phyloP scores from a whole-genome alignment of 2,113 vertebrate species.

The Zapornia atra region DNA sequence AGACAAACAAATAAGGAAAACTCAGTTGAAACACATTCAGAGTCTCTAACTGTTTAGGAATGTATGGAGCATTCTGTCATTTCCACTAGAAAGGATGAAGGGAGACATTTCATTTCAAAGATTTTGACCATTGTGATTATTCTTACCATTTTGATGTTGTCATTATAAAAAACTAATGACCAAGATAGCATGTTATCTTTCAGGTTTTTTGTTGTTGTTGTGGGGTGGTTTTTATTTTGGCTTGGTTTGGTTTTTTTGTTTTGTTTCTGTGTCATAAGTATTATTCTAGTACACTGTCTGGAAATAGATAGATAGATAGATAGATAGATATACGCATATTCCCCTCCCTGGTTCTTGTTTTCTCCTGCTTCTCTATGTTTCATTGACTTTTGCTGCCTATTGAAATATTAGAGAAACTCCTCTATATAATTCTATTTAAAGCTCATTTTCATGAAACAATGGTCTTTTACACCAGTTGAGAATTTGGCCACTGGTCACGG shows the following conservation, averaged over 20 bases:
- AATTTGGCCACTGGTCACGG: neutral
- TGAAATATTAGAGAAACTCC: neutral
- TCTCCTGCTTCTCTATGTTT: neutral
- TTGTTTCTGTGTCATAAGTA: neutral
- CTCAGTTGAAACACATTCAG: neutral
- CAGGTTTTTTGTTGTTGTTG: too few relatives aligned
- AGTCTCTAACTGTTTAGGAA: neutral
- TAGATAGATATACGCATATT: neutral
- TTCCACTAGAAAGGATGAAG: neutral
- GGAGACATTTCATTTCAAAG: neutral
- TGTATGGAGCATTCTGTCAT: neutral
- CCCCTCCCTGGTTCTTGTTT: neutral
- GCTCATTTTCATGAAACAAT: neutral
- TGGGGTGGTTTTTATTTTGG: neutral
- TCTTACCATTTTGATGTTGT: neutral
- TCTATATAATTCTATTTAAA: neutral
- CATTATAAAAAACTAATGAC: neutral
- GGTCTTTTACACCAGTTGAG: neutral
- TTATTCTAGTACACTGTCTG: neutral
- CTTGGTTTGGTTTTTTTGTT: neutral
- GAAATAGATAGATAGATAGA: neutral
- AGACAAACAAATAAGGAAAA: neutral
- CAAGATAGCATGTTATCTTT: neutral
- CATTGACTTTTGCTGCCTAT: neutral
- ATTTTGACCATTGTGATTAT: neutral